Evolutionary conservation across 2,888 invertebrate species (phyloP), one percentile per base, ranked within the genome.

Genomic region (Gortyna flavago): DNA sequence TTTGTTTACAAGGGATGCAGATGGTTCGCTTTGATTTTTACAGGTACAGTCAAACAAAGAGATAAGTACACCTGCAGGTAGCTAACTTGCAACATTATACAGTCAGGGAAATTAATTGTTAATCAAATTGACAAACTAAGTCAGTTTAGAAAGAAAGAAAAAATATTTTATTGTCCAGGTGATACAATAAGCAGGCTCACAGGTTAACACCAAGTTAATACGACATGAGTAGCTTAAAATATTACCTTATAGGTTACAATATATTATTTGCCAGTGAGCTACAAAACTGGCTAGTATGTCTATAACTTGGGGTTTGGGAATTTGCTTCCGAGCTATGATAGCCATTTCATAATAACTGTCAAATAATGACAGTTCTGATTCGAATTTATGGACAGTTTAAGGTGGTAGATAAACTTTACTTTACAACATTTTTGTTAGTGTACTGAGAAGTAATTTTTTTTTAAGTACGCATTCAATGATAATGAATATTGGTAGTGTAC

Each of bases 1-100:
- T 51, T 29, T 86, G 78, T 70, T 72, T 76, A 77, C 79, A 72
- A 80, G 32, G 67, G 72, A 72, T n/a, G n/a, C n/a, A n/a, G n/a
- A n/a, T 62, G 75, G 32, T 54, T 48, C 65, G 62, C 59, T 61
- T 29, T 57, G 72, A 66, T 77, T 74, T 69, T 32, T 73, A 64
- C 25, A 29, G 35, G 29, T 61, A 59, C 35, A 73, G 21, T 72
- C 73, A 35, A 70, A 71, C 73, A 32, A 48, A 38, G 9, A 35
- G 4, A 35, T 35, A 35, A 35, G 35, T 35, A 35, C 35, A 35
- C 35, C 35, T 5, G 35, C 35, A 35, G 35, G 29, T 59, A 29
- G 29, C 29, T 16, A 59, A 29, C 7, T 61, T 61, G 3, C 3
- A 0, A 61, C 32, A 8, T 9, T 21, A 8, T 61, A 32, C 8